These are phyloP conservation scores for Arrhamphus sclerolepis DNA, from an alignment of 2,797 vertebrate species.

Conservation along the genomic window DNA sequence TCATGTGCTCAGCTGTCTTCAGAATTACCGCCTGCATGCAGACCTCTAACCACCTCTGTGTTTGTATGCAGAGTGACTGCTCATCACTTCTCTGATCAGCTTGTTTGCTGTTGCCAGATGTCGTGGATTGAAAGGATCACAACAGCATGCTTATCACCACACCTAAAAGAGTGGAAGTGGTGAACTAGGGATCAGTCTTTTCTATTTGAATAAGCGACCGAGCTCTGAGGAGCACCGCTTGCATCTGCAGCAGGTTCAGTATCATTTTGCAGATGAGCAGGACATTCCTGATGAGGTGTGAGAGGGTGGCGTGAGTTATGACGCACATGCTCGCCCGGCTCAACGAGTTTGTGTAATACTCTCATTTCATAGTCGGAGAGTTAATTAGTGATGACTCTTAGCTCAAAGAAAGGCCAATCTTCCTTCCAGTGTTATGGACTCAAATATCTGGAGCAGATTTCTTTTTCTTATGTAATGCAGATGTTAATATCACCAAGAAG, in stretches of 20 bases:
- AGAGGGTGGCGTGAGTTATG: constrained; percentile 3
- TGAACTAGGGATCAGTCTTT: too few relatives aligned
- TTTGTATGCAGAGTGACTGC: not conserved
- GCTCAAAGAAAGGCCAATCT: constrained; percentile 2
- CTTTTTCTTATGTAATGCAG: constrained; percentile 22
- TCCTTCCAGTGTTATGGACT: constrained; percentile 13
- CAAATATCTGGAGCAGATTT: constrained; percentile 26
- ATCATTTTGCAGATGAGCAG: constrained; percentile 10
- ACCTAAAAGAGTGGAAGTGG: constrained; percentile 11
- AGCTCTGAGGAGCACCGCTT: too few relatives aligned
- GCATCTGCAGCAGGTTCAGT: constrained; percentile 6
- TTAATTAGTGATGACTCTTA: constrained; percentile 54
- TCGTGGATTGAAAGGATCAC: constrained; percentile 2
- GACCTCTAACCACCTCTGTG: constrained; percentile 27
- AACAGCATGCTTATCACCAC: constrained; percentile 17
- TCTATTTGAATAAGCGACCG: too few relatives aligned
- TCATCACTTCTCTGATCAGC: not conserved
- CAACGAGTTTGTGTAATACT: constrained; percentile 10
- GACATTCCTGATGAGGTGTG: not conserved
- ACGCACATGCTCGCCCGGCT: not conserved
- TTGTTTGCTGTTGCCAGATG: too few relatives aligned
- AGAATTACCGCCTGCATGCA: constrained; percentile 20
- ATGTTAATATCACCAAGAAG: constrained; percentile 14
- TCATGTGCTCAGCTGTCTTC: constrained; percentile 1
- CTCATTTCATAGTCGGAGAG: constrained; percentile 18